A percentile compares a stretch with the other conserved stretches of the same genome.
Evolutionary conservation across 2,888 invertebrate species (phyloP).

Genomic region (Eupithecia tripunctaria): DNA sequence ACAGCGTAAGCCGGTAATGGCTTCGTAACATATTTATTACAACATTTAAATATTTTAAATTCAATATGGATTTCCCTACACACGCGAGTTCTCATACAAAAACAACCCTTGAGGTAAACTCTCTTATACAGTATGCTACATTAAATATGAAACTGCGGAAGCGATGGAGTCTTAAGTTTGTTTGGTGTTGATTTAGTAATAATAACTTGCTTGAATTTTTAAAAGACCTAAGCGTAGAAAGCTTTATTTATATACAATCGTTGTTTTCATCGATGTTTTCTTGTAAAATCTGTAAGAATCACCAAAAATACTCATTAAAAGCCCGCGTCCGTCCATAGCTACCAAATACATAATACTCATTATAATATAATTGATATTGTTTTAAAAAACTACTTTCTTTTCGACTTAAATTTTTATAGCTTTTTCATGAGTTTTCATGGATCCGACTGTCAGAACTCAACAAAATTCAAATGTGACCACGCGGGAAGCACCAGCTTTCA

Average conservation of each 20-base stretch:
- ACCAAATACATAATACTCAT: background rate
- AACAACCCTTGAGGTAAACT: slow-evolving; percentile 41
- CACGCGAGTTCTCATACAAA: slow-evolving; percentile 37
- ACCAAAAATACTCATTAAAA: background rate
- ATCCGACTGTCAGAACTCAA: no score
- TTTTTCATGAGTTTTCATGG: no score
- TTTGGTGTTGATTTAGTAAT: background rate
- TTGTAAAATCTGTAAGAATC: background rate
- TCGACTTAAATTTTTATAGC: no score
- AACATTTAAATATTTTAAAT: slow-evolving; percentile 47
- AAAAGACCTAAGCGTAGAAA: background rate
- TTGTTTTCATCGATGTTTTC: background rate
- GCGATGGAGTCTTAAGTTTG: background rate
- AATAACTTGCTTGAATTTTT: background rate
- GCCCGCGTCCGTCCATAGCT: background rate
- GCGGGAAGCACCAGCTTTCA: no score
- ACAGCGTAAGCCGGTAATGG: slow-evolving; percentile 38
- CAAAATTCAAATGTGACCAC: no score
- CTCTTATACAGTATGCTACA: slow-evolving; percentile 34
- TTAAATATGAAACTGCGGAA: slow-evolving; percentile 10
- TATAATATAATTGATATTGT: no score
- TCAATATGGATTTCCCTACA: slow-evolving; percentile 47
- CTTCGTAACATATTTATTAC: slow-evolving; percentile 47
- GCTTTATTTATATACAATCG: background rate
- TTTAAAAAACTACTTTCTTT: no score